phyloP scores from a whole-genome alignment of 2,113 vertebrate genomes.

The Vicugna pacos region DNA sequence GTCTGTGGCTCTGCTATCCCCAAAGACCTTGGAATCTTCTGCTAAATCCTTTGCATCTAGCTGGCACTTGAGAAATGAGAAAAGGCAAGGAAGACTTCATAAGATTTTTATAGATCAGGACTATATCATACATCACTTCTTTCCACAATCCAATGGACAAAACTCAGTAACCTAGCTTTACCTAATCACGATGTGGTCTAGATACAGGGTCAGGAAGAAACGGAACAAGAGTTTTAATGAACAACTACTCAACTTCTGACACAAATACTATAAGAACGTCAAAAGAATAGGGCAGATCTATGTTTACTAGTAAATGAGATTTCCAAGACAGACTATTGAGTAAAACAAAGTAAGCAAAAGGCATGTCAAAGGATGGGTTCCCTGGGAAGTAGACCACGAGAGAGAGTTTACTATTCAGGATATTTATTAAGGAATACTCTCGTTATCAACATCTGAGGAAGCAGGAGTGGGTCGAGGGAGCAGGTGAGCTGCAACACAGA shows the following conservation, averaged over 20 bases:
- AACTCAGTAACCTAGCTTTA: neutral
- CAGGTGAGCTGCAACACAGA: neutral
- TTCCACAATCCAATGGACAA: neutral
- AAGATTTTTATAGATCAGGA: neutral
- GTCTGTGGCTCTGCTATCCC: neutral
- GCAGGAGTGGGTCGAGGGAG: neutral
- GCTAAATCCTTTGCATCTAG: neutral
- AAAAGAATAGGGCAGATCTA: neutral
- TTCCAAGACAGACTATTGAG: neutral
- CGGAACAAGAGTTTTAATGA: neutral
- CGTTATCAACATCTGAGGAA: neutral
- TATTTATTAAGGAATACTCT: neutral
- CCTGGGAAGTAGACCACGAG: neutral
- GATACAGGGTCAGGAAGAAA: neutral
- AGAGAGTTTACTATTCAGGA: neutral
- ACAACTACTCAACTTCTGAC: neutral
- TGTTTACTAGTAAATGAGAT: neutral
- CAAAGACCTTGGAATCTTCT: neutral
- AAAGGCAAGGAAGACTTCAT: neutral
- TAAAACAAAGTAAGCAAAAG: neutral
- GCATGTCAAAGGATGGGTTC: neutral
- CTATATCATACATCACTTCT: neutral
- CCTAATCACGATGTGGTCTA: neutral
- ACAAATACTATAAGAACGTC: neutral
- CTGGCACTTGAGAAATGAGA: neutral